Conservation (phyloP, 30 jellyfish, hydroid and myxozoan genomes). For the Pseudorhiza aurosa region DNA sequence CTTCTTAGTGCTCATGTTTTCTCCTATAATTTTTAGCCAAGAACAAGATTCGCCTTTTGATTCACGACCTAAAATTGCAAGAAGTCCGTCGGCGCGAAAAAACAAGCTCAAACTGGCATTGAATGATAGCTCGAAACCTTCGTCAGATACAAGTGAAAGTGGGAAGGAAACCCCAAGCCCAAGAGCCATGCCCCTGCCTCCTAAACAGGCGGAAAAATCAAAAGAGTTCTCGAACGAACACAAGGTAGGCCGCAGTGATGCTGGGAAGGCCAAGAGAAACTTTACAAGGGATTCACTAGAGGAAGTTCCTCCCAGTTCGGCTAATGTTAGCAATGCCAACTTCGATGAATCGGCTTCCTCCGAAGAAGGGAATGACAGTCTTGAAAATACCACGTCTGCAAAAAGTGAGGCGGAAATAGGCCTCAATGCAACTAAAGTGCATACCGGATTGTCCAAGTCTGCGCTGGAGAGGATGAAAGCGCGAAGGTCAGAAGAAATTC, state of each 20-base stretch:
- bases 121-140: conserved; percentile 16
- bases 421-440: conserved; percentile 8
- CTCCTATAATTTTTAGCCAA: conserved; percentile 14
- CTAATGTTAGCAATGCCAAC: background rate
- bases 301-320: conserved; percentile 1
- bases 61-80: conserved; percentile 70
- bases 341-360: background rate
- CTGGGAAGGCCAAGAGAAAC: background rate
- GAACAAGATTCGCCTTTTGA: conserved; percentile 62
- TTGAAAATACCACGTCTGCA: background rate
- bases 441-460: conserved; percentile 68
- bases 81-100: conserved; percentile 84
- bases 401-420: background rate
- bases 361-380: background rate
- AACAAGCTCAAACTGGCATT: conserved; percentile 6
- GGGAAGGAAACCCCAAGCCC: conserved; percentile 62
- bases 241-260: background rate
- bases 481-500: conserved; percentile 50
- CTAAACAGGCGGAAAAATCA: background rate
- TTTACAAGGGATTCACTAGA: conserved; percentile 19
- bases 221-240: background rate
- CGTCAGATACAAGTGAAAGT: conserved; percentile 71
- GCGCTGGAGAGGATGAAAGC: conserved; percentile 70
- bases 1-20: too few relatives aligned
- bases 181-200: background rate